These are phyloP conservation scores for Myathropa florea DNA, from an alignment of 2,888 invertebrate genomes.

Conservation along the genomic window DNA sequence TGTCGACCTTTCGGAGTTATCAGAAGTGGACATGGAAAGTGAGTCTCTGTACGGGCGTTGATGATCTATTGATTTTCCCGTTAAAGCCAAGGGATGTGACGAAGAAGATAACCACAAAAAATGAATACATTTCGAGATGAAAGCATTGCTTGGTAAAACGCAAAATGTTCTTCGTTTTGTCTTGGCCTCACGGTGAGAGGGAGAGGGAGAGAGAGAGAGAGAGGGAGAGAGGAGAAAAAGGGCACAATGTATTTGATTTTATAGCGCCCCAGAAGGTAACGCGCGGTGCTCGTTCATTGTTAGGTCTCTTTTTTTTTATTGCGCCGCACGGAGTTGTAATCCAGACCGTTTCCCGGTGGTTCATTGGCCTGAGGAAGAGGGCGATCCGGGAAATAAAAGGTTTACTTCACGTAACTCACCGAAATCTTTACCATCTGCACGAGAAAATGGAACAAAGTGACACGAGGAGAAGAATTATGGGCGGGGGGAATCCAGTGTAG, in stretches of 20 bases:
- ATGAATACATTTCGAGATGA: neutral
- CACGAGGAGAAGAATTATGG: neutral
- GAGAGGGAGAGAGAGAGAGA: no score
- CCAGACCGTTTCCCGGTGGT: constrained; percentile 46
- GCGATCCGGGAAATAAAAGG: neutral
- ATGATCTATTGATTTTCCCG: constrained; percentile 50
- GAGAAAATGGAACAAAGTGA: constrained; percentile 15
- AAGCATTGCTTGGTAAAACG: constrained; percentile 19
- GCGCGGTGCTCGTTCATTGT: constrained; percentile 17
- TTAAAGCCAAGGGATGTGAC: neutral
- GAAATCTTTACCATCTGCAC: neutral
- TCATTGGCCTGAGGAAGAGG: constrained; percentile 30
- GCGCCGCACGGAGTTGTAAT: constrained; percentile 32
- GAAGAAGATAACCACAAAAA: neutral
- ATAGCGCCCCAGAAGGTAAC: constrained; percentile 23
- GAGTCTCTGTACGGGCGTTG: neutral
- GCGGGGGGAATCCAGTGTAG: neutral
- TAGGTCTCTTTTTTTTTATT: constrained; percentile 33
- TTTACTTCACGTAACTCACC: constrained; percentile 16
- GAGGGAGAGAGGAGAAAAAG: no score
- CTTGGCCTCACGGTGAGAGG: no score
- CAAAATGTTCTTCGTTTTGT: constrained; percentile 31
- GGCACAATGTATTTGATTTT: constrained; percentile 24
- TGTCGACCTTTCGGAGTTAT: neutral
- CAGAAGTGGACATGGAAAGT: neutral